Conservation (phyloP, 2,797 vertebrate species). For the Sebastes iracundus region DNA sequence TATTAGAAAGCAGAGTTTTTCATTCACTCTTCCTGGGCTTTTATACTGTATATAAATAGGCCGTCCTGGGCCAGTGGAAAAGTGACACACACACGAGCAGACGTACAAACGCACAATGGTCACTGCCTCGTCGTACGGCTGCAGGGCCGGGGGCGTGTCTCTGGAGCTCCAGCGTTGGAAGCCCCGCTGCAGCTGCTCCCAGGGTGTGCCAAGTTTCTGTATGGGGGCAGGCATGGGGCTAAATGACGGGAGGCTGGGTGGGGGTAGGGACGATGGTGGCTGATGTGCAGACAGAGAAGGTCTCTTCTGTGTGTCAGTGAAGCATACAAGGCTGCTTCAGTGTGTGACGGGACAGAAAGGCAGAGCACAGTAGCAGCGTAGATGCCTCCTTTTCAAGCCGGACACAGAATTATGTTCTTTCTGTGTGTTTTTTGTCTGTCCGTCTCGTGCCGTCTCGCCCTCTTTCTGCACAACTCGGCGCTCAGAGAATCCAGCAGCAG, state of each 20-base stretch:
- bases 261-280: slow-evolving; percentile 70
- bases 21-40: slow-evolving; percentile 26
- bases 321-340: slow-evolving; percentile 74
- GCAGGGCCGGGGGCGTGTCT: slow-evolving; percentile 74
- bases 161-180: slow-evolving; percentile 69
- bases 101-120: slow-evolving; percentile 59
- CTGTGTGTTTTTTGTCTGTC: slow-evolving; percentile 27
- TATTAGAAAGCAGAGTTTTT: slow-evolving; percentile 35
- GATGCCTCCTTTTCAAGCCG: slow-evolving; percentile 54
- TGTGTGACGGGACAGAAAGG: slow-evolving; percentile 70
- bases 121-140: slow-evolving; percentile 68
- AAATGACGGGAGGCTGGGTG: slow-evolving; percentile 64
- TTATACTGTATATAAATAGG: slow-evolving; percentile 47
- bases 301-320: slow-evolving; percentile 72
- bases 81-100: slow-evolving; percentile 53
- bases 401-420: slow-evolving; percentile 64
- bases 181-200: slow-evolving; percentile 83
- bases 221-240: slow-evolving; percentile 69
- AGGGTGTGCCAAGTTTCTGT: slow-evolving; percentile 85
- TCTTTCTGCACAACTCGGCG: slow-evolving; percentile 31
- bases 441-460: slow-evolving; percentile 14
- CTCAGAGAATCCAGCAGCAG: slow-evolving; percentile 61
- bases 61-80: slow-evolving; percentile 53
- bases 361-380: slow-evolving; percentile 40
- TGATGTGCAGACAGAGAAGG: slow-evolving; percentile 77